A percentile compares a stretch with the other conserved stretches of the same genome.
These are phyloP conservation scores for Pangasius djambal DNA, from an alignment of 2,797 vertebrate genomes.

Conservation along the genomic window DNA sequence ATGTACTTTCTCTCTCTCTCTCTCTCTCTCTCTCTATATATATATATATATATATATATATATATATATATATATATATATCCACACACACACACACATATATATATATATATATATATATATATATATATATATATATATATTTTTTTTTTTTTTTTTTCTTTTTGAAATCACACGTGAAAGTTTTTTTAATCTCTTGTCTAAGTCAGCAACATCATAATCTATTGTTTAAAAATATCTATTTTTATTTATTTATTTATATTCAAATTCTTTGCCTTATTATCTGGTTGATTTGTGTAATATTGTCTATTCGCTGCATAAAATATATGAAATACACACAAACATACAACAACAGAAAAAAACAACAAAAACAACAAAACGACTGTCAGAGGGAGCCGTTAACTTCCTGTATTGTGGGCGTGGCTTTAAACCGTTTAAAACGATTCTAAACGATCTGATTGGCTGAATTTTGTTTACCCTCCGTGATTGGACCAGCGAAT, in stretches of 20 bases:
- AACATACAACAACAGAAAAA: neutral
- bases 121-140: too few relatives aligned
- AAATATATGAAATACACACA: neutral
- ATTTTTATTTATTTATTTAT: neutral
- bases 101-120: too few relatives aligned
- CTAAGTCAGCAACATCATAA: too few relatives aligned
- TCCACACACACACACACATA: too few relatives aligned
- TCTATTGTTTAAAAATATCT: neutral
- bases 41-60: too few relatives aligned
- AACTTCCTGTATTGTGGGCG: conserved; percentile 34
- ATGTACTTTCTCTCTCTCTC: too few relatives aligned
- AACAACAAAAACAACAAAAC: neutral
- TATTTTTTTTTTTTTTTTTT: too few relatives aligned
- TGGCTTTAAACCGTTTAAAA: conserved; percentile 66
- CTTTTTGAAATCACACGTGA: too few relatives aligned
- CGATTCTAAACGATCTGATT: conserved; percentile 54
- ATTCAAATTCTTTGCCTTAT: neutral
- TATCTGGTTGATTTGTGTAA: neutral
- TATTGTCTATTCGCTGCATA: neutral
- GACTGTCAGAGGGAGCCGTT: neutral
- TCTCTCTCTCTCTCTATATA: too few relatives aligned
- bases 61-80: too few relatives aligned
- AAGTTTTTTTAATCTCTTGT: too few relatives aligned
- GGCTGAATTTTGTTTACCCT: conserved; percentile 56
- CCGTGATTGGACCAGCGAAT: conserved; percentile 62